Evolutionary conservation across 2,113 vertebrate genomes (phyloP).

Genomic region (Athene cunicularia): DNA sequence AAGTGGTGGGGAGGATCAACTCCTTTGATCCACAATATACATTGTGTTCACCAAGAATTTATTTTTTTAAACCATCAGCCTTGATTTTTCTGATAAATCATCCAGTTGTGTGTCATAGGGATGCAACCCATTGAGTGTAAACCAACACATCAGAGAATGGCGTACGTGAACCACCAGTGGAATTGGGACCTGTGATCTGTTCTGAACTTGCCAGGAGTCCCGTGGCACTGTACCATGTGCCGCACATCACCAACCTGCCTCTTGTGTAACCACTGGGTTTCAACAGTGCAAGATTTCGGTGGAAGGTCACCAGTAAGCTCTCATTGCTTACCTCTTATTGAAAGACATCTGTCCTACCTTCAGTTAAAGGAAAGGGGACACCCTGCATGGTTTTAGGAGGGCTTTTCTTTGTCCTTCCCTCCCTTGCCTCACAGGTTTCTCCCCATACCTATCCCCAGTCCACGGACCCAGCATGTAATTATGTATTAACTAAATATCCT

Average conservation of each 20-base stretch:
- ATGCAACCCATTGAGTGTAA: fast-evolving
- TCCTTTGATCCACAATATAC: neutral
- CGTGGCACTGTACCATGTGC: fast-evolving
- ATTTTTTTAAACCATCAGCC: neutral
- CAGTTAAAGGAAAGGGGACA: neutral
- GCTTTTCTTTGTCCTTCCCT: neutral
- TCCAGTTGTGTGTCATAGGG: fast-evolving
- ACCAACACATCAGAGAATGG: fast-evolving
- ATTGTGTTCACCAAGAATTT: neutral
- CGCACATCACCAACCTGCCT: fast-evolving
- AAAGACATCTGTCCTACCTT: neutral
- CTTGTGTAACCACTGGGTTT: neutral
- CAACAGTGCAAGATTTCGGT: neutral
- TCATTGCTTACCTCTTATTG: neutral
- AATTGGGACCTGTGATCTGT: neutral
- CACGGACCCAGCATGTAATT: neutral
- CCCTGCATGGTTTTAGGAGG: fast-evolving
- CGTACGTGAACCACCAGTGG: fast-evolving
- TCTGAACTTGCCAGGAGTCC: neutral
- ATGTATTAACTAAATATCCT: neutral
- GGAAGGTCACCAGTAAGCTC: neutral
- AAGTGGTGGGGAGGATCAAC: fast-evolving
- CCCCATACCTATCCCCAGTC: neutral
- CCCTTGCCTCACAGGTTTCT: neutral
- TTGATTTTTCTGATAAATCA: neutral